Evolutionary conservation across 2,888 invertebrate species (phyloP), one percentile per base, ranked within the genome.

Genomic region (Eumerus sabulonum): DNA sequence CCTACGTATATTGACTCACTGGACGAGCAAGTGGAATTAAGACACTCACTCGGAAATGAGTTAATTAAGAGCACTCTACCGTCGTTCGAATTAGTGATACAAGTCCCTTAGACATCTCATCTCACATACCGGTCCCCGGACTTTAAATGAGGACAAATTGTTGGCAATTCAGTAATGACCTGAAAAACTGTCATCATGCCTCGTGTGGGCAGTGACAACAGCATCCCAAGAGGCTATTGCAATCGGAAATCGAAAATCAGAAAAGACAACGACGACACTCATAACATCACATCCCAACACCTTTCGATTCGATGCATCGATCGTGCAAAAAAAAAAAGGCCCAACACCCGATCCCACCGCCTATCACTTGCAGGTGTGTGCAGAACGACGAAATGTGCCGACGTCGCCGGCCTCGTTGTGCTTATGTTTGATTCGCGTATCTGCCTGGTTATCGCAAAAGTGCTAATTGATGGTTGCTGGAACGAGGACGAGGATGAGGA

Each of bases 401-500:
- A 45, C 27, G 27, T 27, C 67, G 54, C 63, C 51, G 54, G 50
- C 42, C 12, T 59, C 56, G 63, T 17, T 66, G 77, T 79, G 77
- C 57, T 79, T 63, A 79, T 73, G 77, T 79, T 63, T 70, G 68
- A 60, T 70, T 70, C 74, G 64, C 63, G 68, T 79, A 79, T 79
- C 79, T 79, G 74, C 74, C 54, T 56, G 64, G 59, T 79, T 74
- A 79, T 79, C 79, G 68, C 60, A 70, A 54, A 51, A 74, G 74
- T 74, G 79, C 79, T 79, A 74, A 79, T 79, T 79, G 74, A 74
- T 79, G 79, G 64, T 68, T 73, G 62, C 54, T 79, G 62, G 48
- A 59, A 50, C 59, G 19, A 62, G 62, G 67, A 42, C 38, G 13
- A 35, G n/a, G 27, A 2, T 7, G 27, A 68, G 59, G 54, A 40